Conservation (phyloP, 2,888 invertebrate genomes). For the Leptopilina drosophilae region DNA sequence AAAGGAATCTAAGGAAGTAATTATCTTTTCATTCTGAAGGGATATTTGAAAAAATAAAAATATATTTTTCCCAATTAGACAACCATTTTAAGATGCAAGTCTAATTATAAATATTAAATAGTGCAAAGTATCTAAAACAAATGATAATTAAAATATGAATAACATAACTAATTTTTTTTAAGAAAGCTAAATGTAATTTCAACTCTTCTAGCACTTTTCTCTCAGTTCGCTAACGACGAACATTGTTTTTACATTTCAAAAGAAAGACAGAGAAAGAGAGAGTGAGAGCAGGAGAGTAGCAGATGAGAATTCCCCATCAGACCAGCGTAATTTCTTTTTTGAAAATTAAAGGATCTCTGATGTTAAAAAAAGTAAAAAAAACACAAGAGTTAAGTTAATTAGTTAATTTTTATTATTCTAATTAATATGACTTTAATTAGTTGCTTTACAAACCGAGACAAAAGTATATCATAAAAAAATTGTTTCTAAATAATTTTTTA, state of each 20-base stretch:
- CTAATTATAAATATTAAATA: background rate
- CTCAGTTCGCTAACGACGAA: constrained; percentile 36
- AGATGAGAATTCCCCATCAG: constrained; percentile 26
- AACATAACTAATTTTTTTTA: constrained; percentile 27
- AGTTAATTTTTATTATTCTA: too few relatives aligned
- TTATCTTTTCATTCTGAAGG: too few relatives aligned
- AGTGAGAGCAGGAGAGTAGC: background rate
- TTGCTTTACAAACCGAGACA: background rate
- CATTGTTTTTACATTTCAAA: constrained; percentile 32
- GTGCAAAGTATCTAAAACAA: background rate
- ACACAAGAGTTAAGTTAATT: too few relatives aligned
- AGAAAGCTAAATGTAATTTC: constrained; percentile 29
- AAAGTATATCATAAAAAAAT: too few relatives aligned
- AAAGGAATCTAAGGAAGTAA: too few relatives aligned
- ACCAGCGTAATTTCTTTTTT: constrained; percentile 23
- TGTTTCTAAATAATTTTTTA: too few relatives aligned
- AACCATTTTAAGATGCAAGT: background rate
- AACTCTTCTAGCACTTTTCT: constrained; percentile 24
- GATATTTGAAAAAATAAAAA: background rate
- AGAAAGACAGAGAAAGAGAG: background rate
- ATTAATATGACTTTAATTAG: too few relatives aligned
- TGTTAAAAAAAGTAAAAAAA: background rate
- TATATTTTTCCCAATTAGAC: background rate
- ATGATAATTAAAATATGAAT: constrained; percentile 39
- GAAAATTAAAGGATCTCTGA: constrained; percentile 29